Conservation (phyloP, 2,888 invertebrate species). For the Galeruca laticollis region DNA sequence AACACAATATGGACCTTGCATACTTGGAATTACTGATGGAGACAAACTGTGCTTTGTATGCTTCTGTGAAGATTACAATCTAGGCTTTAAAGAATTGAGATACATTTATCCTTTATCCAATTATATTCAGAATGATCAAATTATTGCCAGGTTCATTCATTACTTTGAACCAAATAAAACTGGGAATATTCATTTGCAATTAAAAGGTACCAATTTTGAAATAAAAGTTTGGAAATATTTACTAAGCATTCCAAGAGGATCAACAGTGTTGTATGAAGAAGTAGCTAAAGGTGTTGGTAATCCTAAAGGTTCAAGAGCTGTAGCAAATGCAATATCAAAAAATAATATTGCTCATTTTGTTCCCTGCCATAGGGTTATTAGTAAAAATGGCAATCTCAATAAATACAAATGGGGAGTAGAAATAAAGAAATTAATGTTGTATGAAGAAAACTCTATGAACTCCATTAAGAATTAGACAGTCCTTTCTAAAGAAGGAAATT, state of each 20-base stretch:
- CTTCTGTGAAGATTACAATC: conserved; percentile 47
- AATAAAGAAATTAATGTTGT: conserved; percentile 58
- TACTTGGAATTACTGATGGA: conserved; percentile 51
- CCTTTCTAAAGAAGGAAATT: background rate
- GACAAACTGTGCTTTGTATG: conserved; percentile 54
- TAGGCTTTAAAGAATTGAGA: conserved; percentile 48
- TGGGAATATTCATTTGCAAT: conserved; percentile 50
- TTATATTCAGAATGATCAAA: conserved; percentile 49
- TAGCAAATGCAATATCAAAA: conserved; percentile 62
- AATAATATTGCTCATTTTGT: conserved; percentile 62
- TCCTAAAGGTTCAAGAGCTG: conserved; percentile 61
- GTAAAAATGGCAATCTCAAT: conserved; percentile 58
- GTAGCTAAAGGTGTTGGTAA: conserved; percentile 60
- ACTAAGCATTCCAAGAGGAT: conserved; percentile 56
- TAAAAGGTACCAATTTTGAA: conserved; percentile 62
- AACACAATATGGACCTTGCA: conserved; percentile 56
- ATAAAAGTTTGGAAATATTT: conserved; percentile 61
- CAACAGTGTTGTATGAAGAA: conserved; percentile 59
- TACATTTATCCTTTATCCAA: conserved; percentile 55
- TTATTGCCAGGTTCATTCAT: conserved; percentile 42
- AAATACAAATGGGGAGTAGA: conserved; percentile 60
- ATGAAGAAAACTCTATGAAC: conserved; percentile 52
- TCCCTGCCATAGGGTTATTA: conserved; percentile 63
- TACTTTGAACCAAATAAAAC: conserved; percentile 43
- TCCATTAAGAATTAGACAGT: background rate